A percentile compares a stretch with the other conserved stretches of the same genome.
phyloP scores from a whole-genome alignment of 1,140 invertebrate species.

The Pseudomyrmex cubaensis region DNA sequence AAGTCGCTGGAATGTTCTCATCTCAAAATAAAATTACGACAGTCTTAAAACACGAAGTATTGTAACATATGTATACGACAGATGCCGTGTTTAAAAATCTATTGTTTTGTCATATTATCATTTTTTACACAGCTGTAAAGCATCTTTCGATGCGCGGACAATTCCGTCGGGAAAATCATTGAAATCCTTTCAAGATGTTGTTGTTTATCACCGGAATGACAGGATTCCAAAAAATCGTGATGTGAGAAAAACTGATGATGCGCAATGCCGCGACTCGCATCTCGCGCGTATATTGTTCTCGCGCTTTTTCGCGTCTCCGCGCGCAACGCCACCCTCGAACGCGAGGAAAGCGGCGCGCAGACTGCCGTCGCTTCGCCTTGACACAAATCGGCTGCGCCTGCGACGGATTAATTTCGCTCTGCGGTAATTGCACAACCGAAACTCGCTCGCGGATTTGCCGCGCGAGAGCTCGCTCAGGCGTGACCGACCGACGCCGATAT shows the following conservation, averaged over 20 bases:
- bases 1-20: too few species aligned
- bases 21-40: too few species aligned
- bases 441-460: constrained; percentile 75
- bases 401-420: constrained; percentile 83
- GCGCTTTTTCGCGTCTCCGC: constrained; percentile 53
- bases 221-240: too few species aligned
- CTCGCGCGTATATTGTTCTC: constrained; percentile 9
- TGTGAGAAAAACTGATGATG: neutral
- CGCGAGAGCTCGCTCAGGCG: constrained; percentile 66
- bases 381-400: constrained; percentile 79
- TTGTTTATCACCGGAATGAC: too few species aligned
- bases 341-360: constrained; percentile 50
- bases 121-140: too few species aligned
- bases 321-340: constrained; percentile 52
- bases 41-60: too few species aligned
- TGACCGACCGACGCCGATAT: constrained; percentile 55
- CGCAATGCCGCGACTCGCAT: neutral
- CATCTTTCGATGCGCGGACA: too few species aligned
- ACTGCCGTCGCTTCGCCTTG: constrained; percentile 77
- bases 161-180: too few species aligned
- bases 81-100: too few species aligned
- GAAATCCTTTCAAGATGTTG: too few species aligned
- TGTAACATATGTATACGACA: too few species aligned
- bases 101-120: too few species aligned
- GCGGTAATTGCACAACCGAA: constrained; percentile 80